These are phyloP conservation scores for Autographa gamma DNA, from an alignment of 2,888 invertebrate species.

Conservation along the genomic window DNA sequence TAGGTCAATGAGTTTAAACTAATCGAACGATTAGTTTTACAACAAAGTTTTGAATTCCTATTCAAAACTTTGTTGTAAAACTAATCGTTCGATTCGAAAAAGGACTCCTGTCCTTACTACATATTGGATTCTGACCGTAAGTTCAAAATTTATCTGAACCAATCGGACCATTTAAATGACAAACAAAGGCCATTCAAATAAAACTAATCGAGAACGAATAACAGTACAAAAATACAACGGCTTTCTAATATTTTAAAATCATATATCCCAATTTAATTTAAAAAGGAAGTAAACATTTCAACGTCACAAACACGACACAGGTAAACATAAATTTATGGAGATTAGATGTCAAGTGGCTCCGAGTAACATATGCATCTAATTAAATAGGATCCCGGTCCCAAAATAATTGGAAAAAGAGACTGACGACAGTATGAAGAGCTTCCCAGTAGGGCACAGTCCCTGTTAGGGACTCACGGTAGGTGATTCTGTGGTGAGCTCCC, in stretches of 20 bases:
- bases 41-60: not conserved
- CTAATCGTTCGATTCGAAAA: not conserved
- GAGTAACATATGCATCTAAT: slow-evolving; percentile 8
- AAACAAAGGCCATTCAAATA: not conserved
- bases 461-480: not conserved
- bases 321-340: slow-evolving; percentile 9
- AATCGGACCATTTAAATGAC: not conserved
- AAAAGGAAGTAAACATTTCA: not conserved
- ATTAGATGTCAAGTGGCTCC: slow-evolving; percentile 9
- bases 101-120: no score
- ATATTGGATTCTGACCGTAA: not conserved
- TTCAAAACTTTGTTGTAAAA: not conserved
- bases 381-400: slow-evolving; percentile 7
- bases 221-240: not conserved
- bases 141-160: not conserved
- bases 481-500: slow-evolving; percentile 23
- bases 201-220: not conserved
- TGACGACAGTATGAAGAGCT: slow-evolving; percentile 3
- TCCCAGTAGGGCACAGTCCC: not conserved
- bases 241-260: not conserved
- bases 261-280: not conserved
- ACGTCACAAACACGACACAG: not conserved
- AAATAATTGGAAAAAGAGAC: slow-evolving; percentile 8
- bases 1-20: no score
- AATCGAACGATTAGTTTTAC: not conserved